Evolutionary conservation across 1,140 invertebrate genomes (phyloP).

Genomic region (Drosophila azteca): DNA sequence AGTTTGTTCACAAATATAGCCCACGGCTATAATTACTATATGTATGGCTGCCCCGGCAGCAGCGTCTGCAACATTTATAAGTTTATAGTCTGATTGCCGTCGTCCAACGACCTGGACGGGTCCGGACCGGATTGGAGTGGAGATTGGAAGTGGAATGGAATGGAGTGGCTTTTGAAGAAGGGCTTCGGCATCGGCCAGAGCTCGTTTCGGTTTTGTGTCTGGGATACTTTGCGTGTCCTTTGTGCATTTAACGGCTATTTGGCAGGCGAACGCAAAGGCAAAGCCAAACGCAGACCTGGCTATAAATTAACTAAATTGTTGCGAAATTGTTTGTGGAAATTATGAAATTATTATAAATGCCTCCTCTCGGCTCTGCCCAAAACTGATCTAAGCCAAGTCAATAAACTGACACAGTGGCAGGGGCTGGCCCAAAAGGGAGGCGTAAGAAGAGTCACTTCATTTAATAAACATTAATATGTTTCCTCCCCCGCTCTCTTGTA

Average conservation of each 20-base stretch:
- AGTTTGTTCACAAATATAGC: conserved; percentile 61
- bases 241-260: conserved; percentile 80
- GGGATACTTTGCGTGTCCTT: conserved; percentile 74
- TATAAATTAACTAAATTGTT: conserved; percentile 79
- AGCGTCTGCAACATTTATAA: conserved; percentile 79
- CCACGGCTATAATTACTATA: conserved; percentile 78
- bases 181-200: conserved; percentile 1
- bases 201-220: conserved; percentile 29
- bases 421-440: conserved; percentile 3
- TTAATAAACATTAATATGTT: conserved; percentile 69
- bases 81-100: conserved; percentile 78
- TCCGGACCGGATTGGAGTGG: conserved; percentile 15
- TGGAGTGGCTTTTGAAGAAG: conserved; percentile 33
- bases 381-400: conserved; percentile 70
- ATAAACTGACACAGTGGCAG: conserved; percentile 75
- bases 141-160: conserved; percentile 20
- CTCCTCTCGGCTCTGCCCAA: conserved; percentile 25
- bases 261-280: conserved; percentile 28
- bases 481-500: neutral
- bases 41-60: conserved; percentile 67
- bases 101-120: conserved; percentile 48
- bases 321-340: conserved; percentile 76
- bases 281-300: conserved; percentile 32
- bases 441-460: conserved; percentile 37
- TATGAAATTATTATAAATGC: conserved; percentile 78